Conservation (phyloP, 2,888 invertebrate genomes). For the Agrotis exclamationis region DNA sequence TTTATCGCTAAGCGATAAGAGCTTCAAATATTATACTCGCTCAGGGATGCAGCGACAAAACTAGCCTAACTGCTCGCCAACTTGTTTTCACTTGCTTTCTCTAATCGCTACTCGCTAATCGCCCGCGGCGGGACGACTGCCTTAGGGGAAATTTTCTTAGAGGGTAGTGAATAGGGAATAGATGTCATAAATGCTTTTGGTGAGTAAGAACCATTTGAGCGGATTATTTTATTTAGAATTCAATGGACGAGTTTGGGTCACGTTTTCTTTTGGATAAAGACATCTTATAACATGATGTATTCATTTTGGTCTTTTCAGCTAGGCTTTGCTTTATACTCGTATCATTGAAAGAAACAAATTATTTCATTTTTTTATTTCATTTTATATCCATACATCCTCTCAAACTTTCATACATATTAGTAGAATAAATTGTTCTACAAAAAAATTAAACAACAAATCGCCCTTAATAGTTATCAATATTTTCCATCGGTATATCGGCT, state of each 20-base stretch:
- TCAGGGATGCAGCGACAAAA: no score
- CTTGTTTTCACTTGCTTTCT: no score
- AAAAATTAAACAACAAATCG: not conserved
- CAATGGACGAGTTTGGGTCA: constrained; percentile 32
- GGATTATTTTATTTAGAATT: constrained; percentile 49
- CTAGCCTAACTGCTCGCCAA: no score
- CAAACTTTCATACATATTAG: no score
- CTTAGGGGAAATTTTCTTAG: constrained; percentile 20
- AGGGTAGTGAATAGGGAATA: constrained; percentile 33
- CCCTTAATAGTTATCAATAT: constrained; percentile 44
- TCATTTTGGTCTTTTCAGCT: constrained; percentile 19
- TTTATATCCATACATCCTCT: no score
- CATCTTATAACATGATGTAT: constrained; percentile 22
- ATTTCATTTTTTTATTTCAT: no score
- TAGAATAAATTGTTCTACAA: no score
- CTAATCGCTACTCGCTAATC: no score
- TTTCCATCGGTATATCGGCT: constrained; percentile 36
- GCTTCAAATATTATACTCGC: no score
- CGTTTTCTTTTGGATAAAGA: constrained; percentile 22
- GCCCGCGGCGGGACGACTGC: no score
- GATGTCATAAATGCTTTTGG: constrained; percentile 41
- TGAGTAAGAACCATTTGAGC: constrained; percentile 38
- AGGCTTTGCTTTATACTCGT: not conserved
- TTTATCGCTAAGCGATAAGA: no score
- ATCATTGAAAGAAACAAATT: no score